These are phyloP conservation scores for Brachionus angularis DNA, from an alignment of 1,140 invertebrate species.

Conservation along the genomic window DNA sequence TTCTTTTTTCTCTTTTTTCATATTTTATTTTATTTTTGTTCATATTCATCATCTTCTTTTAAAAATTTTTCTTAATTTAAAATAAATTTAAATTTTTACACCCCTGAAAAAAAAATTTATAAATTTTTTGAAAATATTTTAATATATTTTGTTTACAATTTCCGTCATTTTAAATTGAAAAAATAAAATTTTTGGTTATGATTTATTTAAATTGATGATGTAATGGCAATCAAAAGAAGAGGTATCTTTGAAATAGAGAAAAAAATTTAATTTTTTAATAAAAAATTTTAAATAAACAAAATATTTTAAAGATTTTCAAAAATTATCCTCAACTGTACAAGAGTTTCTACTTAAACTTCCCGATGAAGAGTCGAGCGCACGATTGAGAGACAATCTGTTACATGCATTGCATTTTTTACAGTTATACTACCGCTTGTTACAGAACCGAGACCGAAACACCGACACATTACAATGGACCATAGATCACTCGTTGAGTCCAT, in stretches of 20 bases:
- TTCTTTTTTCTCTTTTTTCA: neutral
- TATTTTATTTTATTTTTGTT: slow-evolving; percentile 3
- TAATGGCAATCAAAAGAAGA: slow-evolving; percentile 54
- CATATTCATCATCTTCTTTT: too few species aligned
- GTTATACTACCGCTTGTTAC: slow-evolving; percentile 54
- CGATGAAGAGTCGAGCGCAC: slow-evolving; percentile 56
- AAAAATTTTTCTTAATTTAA: too few species aligned
- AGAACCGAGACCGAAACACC: slow-evolving; percentile 46
- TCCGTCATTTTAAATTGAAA: slow-evolving; percentile 11
- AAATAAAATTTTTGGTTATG: neutral
- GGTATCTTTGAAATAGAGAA: slow-evolving; percentile 46
- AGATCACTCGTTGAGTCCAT: slow-evolving; percentile 53
- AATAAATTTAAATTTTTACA: slow-evolving; percentile 8
- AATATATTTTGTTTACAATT: neutral
- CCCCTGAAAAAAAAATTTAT: neutral
- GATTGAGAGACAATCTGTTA: slow-evolving; percentile 56
- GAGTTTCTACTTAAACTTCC: slow-evolving; percentile 57
- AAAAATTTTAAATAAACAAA: neutral
- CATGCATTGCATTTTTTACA: slow-evolving; percentile 56
- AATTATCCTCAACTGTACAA: slow-evolving; percentile 57
- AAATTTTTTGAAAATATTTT: slow-evolving; percentile 2
- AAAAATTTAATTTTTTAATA: neutral
- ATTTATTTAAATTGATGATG: slow-evolving; percentile 7
- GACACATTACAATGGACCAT: slow-evolving; percentile 29
- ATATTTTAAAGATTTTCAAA: slow-evolving; percentile 55